Evolutionary conservation across 2,888 invertebrate species (phyloP).

Genomic region (Tenthredo livida): DNA sequence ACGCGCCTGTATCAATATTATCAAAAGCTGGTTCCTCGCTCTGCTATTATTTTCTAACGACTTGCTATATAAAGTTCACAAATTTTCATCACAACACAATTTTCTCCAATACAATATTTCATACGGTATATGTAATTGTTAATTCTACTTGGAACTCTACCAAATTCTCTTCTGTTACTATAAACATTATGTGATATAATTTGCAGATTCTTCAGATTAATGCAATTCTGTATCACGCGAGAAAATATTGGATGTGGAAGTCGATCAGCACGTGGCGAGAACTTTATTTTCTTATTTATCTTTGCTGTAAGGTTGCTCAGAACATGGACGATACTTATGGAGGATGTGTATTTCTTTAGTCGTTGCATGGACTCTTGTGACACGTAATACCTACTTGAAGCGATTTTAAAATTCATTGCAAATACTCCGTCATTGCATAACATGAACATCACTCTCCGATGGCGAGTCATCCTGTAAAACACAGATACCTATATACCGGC

Average conservation of each 20-base stretch:
- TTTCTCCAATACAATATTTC: not conserved
- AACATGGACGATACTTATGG: not conserved
- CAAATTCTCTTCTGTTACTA: not conserved
- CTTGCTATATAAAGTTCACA: not conserved
- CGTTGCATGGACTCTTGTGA: not conserved
- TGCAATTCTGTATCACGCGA: too few relatives aligned
- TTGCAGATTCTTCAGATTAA: not conserved
- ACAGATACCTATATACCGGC: not conserved
- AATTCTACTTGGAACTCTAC: not conserved
- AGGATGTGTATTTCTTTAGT: not conserved
- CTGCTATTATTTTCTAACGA: not conserved
- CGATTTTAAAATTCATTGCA: slow-evolving; percentile 17
- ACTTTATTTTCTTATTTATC: not conserved
- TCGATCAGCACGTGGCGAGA: not conserved
- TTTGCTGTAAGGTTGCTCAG: not conserved
- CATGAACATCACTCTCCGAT: not conserved
- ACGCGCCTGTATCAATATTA: not conserved
- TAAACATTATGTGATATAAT: not conserved
- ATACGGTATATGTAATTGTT: not conserved
- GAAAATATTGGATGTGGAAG: too few relatives aligned
- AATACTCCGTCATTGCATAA: not conserved
- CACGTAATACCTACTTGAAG: slow-evolving; percentile 24
- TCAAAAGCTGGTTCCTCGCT: not conserved
- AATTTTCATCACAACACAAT: not conserved
- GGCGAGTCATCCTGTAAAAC: not conserved